These are phyloP conservation scores for Hippopotamyrus pictus DNA, from an alignment of 2,797 vertebrate genomes.

Conservation along the genomic window DNA sequence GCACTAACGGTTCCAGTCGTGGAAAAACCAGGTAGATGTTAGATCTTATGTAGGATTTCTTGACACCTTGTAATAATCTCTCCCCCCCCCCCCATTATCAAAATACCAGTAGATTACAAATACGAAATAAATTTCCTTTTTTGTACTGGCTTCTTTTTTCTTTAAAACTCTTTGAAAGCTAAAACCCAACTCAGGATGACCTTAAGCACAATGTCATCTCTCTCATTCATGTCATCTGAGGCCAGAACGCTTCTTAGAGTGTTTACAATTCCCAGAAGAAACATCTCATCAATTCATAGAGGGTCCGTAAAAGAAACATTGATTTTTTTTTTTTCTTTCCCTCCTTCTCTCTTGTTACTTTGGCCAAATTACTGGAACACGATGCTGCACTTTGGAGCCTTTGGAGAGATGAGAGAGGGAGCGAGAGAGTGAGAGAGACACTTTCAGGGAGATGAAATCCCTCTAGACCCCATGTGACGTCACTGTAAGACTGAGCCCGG, in stretches of 20 bases:
- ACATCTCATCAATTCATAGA: slow-evolving; percentile 52
- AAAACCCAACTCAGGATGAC: slow-evolving; percentile 59
- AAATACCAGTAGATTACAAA: neutral
- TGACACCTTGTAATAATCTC: neutral
- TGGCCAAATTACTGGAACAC: slow-evolving; percentile 74
- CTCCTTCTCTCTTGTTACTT: slow-evolving; percentile 62
- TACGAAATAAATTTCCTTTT: neutral
- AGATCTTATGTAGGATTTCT: neutral
- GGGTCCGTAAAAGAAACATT: slow-evolving; percentile 54
- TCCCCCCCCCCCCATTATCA: neutral
- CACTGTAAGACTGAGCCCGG: slow-evolving; percentile 49
- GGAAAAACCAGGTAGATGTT: neutral
- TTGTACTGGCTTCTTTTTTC: neutral
- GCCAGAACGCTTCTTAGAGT: slow-evolving; percentile 47
- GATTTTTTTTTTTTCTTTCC: slow-evolving; percentile 53
- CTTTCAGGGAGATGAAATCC: slow-evolving; percentile 71
- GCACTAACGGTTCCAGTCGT: neutral
- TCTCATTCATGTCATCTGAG: slow-evolving; percentile 62
- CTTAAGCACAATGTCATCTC: slow-evolving; percentile 64
- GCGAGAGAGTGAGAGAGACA: slow-evolving; percentile 50
- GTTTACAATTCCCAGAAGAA: slow-evolving; percentile 59
- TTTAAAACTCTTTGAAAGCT: slow-evolving; percentile 36
- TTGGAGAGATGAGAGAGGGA: slow-evolving; percentile 53
- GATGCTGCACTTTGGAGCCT: slow-evolving; percentile 71
- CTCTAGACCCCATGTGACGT: slow-evolving; percentile 60